These are phyloP conservation scores for Huso huso DNA, from an alignment of 2,797 vertebrate genomes.

Conservation along the genomic window DNA sequence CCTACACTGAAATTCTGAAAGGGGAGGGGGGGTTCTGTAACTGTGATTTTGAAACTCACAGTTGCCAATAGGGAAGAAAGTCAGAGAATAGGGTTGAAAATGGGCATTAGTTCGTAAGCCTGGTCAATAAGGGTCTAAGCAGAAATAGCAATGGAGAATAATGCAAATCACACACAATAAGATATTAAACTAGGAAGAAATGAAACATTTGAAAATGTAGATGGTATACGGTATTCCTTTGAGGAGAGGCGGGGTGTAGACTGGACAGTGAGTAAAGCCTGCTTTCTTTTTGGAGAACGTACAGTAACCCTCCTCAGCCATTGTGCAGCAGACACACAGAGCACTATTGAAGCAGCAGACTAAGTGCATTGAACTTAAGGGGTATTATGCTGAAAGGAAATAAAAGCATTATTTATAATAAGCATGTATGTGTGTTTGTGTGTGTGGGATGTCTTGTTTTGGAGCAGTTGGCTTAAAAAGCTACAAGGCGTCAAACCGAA, in stretches of 20 bases:
- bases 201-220: too few species aligned
- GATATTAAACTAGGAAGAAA: too few species aligned
- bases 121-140: too few species aligned
- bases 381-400: constrained; percentile 36
- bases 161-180: too few species aligned
- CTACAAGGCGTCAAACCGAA: constrained; percentile 24
- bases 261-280: too few species aligned
- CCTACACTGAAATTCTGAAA: too few species aligned
- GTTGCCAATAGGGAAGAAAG: too few species aligned
- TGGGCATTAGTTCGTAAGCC: neutral
- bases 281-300: too few species aligned
- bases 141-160: too few species aligned
- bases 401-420: constrained; percentile 6
- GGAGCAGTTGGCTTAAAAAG: constrained; percentile 18
- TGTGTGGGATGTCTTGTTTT: constrained; percentile 21
- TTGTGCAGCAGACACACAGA: constrained; percentile 21
- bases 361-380: constrained; percentile 42
- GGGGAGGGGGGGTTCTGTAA: too few species aligned
- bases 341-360: constrained; percentile 21
- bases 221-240: neutral
- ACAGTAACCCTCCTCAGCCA: constrained; percentile 11
- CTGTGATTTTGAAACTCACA: neutral
- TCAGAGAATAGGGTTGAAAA: neutral
- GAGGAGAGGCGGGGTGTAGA: too few species aligned
- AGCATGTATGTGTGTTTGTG: constrained; percentile 29